Percentiles rank a stretch among this genome's conserved stretches.
Conservation (phyloP, 2,113 vertebrate species). For the Phoxinus phoxinus region DNA sequence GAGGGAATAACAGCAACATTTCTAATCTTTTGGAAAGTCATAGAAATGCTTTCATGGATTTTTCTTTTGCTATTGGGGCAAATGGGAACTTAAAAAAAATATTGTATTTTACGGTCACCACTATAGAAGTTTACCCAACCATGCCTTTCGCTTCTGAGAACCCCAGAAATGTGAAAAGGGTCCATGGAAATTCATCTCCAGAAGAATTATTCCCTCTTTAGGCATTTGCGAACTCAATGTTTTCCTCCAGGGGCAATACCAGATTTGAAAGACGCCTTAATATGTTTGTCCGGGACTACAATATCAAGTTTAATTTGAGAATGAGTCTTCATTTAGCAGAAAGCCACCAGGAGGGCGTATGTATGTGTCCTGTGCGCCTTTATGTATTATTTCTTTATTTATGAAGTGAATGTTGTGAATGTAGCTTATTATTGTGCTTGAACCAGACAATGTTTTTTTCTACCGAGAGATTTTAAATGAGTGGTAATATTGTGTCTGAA, state of each 20-base stretch:
- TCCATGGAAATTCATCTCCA: background rate
- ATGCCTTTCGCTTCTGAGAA: background rate
- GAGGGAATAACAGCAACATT: background rate
- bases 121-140: background rate
- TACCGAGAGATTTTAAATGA: constrained; percentile 32
- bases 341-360: constrained; percentile 46
- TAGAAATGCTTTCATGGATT: background rate
- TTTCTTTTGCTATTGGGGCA: background rate
- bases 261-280: constrained; percentile 20
- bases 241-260: constrained; percentile 8
- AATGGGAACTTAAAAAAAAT: background rate
- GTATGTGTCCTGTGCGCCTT: background rate
- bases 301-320: constrained; percentile 16
- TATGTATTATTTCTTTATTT: constrained; percentile 53
- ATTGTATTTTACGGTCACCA: background rate
- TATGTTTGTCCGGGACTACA: constrained; percentile 34
- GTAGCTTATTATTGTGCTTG: constrained; percentile 19
- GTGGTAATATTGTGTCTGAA: constrained; percentile 12
- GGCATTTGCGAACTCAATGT: background rate
- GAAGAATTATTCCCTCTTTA: background rate
- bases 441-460: constrained; percentile 20
- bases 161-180: background rate
- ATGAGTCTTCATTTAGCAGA: constrained; percentile 34
- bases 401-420: constrained; percentile 50
- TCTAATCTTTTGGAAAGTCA: background rate